Base-by-base conservation (phyloP, 2,888 invertebrate species). In the Drosophila cognata region DNA sequence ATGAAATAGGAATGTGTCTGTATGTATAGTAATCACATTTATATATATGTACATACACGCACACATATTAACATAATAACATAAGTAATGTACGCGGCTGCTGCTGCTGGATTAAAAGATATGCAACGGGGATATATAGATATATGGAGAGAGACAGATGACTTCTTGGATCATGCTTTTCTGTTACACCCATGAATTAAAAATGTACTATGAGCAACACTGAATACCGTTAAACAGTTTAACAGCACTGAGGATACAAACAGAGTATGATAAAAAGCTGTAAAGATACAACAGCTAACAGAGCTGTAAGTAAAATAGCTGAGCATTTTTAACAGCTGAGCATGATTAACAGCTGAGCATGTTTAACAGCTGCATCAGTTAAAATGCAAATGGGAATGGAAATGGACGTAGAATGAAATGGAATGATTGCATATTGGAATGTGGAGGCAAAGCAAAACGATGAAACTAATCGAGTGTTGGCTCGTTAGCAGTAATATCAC, bases 1-100 rank as follows among this genome's bases (percentile, higher is more conserved):
- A 74, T 38, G 36, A 41, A 57, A 46, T n/a, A 16, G 11, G 29
- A n/a, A 11, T 41, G 33, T 50, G 28, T 33, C 48, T 10, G 8
- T 57, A 18, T 66, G 31, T 70, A 46, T 70, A 35, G 38, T 65
- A 43, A 29, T 35, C 31, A 51, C 21, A 56, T 28, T 25, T 36
- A 25, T 13, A 33, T 43, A 16, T 8, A 31, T 16, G 41, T 11
- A 21, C n/a, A 59, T 31, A 31, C 29, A 38, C 28, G 10, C 28
- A 21, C 36, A 36, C 21, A 52, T 21, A 50, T 13, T n/a, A 28
- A 53, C 53, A 52, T 51, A 16, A 57, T 29, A 7, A 38, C 25
- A 38, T 13, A 43, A 41, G 18, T 57, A 18, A 56, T 28, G 18
- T 13, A 18, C 28, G n/a, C n/a, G 6, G n/a, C 59, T 21, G 36